A percentile compares a stretch with the other conserved stretches of the same genome.
phyloP scores from a whole-genome alignment of 2,797 vertebrate species.

The Amblyraja radiata region DNA sequence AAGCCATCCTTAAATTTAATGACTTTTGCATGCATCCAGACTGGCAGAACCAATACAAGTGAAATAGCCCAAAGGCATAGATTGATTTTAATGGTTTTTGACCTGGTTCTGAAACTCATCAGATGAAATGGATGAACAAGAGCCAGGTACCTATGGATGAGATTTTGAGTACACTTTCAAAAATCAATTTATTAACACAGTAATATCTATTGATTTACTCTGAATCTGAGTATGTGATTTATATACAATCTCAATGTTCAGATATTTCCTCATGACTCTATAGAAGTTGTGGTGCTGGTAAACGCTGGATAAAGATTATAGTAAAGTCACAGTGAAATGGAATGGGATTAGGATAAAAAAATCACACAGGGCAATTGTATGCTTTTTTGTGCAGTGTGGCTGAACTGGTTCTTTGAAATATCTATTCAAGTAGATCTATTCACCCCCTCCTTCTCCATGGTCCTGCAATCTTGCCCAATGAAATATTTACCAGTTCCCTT shows the following conservation, averaged over 20 bases:
- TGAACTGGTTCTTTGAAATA: neutral
- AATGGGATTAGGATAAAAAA: no score
- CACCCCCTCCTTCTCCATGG: neutral
- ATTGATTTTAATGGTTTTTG: constrained; percentile 52
- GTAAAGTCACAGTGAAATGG: no score
- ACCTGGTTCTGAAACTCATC: constrained; percentile 51
- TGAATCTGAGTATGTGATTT: neutral
- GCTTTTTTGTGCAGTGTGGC: neutral
- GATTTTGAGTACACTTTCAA: constrained; percentile 11
- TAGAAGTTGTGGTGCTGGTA: no score
- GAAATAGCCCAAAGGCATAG: constrained; percentile 54
- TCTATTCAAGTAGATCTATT: neutral
- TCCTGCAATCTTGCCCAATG: neutral
- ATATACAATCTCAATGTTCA: neutral
- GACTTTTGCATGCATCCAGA: constrained; percentile 56
- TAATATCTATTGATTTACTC: neutral
- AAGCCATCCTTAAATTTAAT: constrained; percentile 58
- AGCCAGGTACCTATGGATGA: constrained; percentile 52
- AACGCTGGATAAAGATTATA: no score
- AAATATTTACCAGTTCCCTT: neutral
- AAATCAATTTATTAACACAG: constrained; percentile 3
- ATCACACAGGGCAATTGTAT: neutral
- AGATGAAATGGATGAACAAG: constrained; percentile 57
- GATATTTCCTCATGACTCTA: neutral
- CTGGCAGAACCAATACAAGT: constrained; percentile 51